phyloP scores from a whole-genome alignment of 2,113 vertebrate species.

The Notechis scutatus region DNA sequence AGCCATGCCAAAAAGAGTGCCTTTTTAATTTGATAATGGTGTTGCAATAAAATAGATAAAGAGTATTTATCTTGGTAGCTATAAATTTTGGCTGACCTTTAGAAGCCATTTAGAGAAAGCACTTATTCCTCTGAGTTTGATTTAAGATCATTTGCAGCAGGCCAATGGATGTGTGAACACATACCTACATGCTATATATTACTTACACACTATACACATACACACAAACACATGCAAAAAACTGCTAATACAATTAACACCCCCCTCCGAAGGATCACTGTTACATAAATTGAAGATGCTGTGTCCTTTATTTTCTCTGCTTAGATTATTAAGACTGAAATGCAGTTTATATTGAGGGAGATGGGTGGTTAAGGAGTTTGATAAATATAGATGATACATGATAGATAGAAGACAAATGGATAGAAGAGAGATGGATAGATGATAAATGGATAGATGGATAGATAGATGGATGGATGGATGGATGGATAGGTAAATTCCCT shows the following conservation, averaged over 20 bases:
- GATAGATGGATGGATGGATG: too few relatives aligned
- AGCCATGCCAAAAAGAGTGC: slow-evolving; percentile 2
- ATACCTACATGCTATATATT: not conserved
- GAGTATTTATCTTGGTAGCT: slow-evolving; percentile 38
- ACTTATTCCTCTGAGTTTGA: slow-evolving; percentile 39
- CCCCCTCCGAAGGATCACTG: not conserved
- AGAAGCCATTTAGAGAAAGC: slow-evolving; percentile 40
- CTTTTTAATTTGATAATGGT: slow-evolving; percentile 47
- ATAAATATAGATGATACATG: too few relatives aligned
- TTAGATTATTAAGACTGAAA: not conserved
- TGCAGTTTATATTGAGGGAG: not conserved
- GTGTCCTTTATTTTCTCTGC: not conserved
- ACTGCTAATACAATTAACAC: slow-evolving; percentile 15
- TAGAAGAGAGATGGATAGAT: not conserved
- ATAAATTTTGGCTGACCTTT: slow-evolving; percentile 54
- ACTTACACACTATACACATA: not conserved
- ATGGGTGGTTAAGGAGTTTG: not conserved
- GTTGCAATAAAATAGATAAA: slow-evolving; percentile 48
- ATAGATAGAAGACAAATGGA: too few relatives aligned
- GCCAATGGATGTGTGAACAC: slow-evolving; percentile 37
- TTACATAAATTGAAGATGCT: not conserved
- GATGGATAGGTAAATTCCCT: too few relatives aligned
- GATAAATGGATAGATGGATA: too few relatives aligned
- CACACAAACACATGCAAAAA: slow-evolving; percentile 15
- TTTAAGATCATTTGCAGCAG: slow-evolving; percentile 47